These are phyloP conservation scores for Hydrotaea diabolus DNA, from an alignment of 2,888 invertebrate genomes.

Conservation along the genomic window DNA sequence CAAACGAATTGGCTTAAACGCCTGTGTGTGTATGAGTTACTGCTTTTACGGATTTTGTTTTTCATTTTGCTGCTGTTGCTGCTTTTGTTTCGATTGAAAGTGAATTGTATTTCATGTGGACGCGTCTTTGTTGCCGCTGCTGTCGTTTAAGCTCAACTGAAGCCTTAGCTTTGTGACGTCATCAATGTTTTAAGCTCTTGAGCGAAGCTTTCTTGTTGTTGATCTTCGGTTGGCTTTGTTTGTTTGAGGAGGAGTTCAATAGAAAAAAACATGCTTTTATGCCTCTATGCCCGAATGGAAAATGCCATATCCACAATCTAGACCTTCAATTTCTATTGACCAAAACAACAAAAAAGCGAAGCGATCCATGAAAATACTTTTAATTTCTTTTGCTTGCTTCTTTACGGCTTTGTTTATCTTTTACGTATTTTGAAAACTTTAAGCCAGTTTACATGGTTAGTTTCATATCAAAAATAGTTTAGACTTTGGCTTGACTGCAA, in stretches of 20 bases:
- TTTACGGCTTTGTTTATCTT: background rate
- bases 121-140: background rate
- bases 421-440: slow-evolving; percentile 4
- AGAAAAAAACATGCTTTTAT: background rate
- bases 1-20: slow-evolving; percentile 35
- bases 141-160: background rate
- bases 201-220: background rate
- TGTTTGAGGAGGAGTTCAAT: background rate
- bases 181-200: slow-evolving; percentile 12
- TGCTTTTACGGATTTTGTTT: too few species aligned
- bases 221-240: background rate
- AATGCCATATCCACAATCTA: slow-evolving; percentile 49
- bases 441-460: background rate
- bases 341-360: background rate
- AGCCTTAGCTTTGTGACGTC: slow-evolving; percentile 49
- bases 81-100: slow-evolving; percentile 12
- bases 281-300: slow-evolving; percentile 17
- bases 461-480: background rate
- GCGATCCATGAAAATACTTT: background rate
- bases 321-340: slow-evolving; percentile 57
- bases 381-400: background rate
- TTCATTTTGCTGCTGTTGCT: slow-evolving; percentile 9
- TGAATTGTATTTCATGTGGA: background rate
- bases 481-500: too few species aligned
- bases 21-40: slow-evolving; percentile 34